A percentile compares a stretch with the other conserved stretches of the same genome.
These are phyloP conservation scores for Heliconius ethilla DNA, from an alignment of 2,888 invertebrate genomes.

Conservation along the genomic window DNA sequence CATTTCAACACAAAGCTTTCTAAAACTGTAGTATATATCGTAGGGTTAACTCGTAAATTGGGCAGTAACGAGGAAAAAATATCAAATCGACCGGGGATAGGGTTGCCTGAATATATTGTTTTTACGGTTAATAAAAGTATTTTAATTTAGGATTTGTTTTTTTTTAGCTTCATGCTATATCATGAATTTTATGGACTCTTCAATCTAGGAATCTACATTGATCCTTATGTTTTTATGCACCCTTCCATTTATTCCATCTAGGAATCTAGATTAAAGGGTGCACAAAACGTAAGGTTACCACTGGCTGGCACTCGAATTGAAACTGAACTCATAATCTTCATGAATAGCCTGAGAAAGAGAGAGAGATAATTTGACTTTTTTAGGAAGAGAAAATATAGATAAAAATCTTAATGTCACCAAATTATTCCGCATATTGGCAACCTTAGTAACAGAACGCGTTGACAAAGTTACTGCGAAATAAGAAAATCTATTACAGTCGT, in stretches of 20 bases:
- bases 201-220: too few species aligned
- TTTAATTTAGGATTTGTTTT: too few species aligned
- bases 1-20: conserved; percentile 34
- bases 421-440: background rate
- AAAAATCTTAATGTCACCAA: background rate
- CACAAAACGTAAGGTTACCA: too few species aligned
- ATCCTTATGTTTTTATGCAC: too few species aligned
- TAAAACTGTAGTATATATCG: conserved; percentile 40
- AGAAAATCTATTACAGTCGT: conserved; percentile 35
- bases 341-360: background rate
- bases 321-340: background rate
- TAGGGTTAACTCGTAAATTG: conserved; percentile 40
- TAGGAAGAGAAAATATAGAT: background rate
- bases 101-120: conserved; percentile 21
- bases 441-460: conserved; percentile 30
- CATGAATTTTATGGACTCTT: too few species aligned
- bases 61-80: conserved; percentile 43
- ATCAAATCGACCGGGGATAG: conserved; percentile 37
- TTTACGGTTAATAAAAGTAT: background rate
- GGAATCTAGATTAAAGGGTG: too few species aligned
- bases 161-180: too few species aligned
- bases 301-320: too few species aligned
- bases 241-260: too few species aligned
- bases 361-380: background rate
- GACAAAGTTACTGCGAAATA: conserved; percentile 38